A percentile compares a stretch with the other conserved stretches of the same genome.
phyloP scores from a whole-genome alignment of 1,140 invertebrate genomes.

The Pantala flavescens region DNA sequence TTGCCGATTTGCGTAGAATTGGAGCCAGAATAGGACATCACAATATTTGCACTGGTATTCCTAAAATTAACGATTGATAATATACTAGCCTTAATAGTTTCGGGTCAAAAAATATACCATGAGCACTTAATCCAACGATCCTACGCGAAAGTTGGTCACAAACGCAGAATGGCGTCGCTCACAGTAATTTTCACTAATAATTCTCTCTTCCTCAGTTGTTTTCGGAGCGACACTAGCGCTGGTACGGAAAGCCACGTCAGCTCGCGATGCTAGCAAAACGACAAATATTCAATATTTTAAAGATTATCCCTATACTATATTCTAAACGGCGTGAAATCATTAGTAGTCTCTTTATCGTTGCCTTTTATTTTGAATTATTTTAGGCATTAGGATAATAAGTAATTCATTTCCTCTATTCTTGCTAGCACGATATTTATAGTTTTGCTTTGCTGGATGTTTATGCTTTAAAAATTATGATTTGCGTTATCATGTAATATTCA shows the following conservation, averaged over 20 bases:
- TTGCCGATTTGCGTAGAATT: background rate
- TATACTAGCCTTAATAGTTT: background rate
- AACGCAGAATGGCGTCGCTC: conserved; percentile 6
- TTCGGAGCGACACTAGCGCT: background rate
- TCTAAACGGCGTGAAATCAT: too few relatives aligned
- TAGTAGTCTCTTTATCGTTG: too few relatives aligned
- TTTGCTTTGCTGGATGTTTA: too few relatives aligned
- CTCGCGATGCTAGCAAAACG: background rate
- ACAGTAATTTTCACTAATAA: conserved; percentile 5
- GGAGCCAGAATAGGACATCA: background rate
- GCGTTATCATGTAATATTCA: too few relatives aligned
- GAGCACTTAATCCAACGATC: background rate
- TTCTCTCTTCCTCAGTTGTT: background rate
- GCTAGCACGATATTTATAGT: too few relatives aligned
- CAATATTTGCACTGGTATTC: background rate
- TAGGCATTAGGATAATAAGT: too few relatives aligned
- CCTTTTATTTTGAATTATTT: too few relatives aligned
- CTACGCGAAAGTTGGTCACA: background rate
- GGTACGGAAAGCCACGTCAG: background rate
- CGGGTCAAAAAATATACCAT: background rate
- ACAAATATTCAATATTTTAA: too few relatives aligned
- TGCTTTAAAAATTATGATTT: too few relatives aligned
- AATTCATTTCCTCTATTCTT: too few relatives aligned
- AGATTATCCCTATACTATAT: too few relatives aligned
- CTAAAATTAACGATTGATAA: too few relatives aligned